These are phyloP conservation scores for Emydura subglobosa DNA, from an alignment of 2,113 vertebrate genomes.

Conservation along the genomic window DNA sequence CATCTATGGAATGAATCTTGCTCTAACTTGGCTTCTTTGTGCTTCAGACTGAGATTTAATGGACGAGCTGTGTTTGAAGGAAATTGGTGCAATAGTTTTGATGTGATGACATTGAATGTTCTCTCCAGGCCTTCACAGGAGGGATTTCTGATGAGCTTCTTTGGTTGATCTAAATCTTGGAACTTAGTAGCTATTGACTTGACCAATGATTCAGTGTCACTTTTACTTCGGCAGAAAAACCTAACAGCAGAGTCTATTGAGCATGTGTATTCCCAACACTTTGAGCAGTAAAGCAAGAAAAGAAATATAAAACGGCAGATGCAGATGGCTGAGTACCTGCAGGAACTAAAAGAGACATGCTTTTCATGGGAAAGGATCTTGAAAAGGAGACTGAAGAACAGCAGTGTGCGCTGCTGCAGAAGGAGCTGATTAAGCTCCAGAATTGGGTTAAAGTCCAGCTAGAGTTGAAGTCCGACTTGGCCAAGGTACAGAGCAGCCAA, in stretches of 20 bases:
- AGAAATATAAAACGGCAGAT: neutral
- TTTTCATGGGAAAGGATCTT: too few relatives aligned
- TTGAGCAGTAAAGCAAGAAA: neutral
- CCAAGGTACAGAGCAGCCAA: too few relatives aligned
- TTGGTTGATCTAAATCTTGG: neutral
- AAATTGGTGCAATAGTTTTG: neutral
- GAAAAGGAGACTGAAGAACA: too few relatives aligned
- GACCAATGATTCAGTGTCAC: neutral
- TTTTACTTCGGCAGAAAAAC: neutral
- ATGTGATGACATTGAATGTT: neutral
- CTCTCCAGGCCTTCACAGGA: neutral
- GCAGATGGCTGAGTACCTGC: too few relatives aligned
- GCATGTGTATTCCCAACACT: neutral
- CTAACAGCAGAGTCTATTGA: neutral
- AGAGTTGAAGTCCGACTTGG: too few relatives aligned
- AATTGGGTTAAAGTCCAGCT: too few relatives aligned
- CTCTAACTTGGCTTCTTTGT: conserved; percentile 34
- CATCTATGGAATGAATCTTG: conserved; percentile 43
- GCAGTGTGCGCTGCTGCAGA: too few relatives aligned
- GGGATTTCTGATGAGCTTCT: neutral
- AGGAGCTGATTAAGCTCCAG: too few relatives aligned
- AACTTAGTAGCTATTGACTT: neutral
- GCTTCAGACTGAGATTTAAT: conserved; percentile 4
- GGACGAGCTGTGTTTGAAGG: neutral
- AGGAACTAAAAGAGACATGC: too few relatives aligned